These are phyloP conservation scores for Poecile atricapillus DNA, from an alignment of 2,113 vertebrate species.

Conservation along the genomic window DNA sequence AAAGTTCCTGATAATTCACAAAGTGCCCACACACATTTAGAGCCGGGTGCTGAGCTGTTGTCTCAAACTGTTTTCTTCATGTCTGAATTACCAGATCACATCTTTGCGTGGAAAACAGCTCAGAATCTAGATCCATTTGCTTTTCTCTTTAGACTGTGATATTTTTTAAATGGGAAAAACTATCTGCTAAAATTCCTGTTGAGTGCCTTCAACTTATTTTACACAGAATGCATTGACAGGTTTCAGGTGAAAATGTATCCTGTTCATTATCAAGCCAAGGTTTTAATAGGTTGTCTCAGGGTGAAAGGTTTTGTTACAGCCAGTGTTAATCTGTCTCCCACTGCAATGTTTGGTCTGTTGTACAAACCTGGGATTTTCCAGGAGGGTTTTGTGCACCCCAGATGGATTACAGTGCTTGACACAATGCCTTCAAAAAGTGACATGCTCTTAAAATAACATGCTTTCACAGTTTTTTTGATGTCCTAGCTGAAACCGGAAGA, in stretches of 20 bases:
- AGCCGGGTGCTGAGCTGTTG: not conserved
- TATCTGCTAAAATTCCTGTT: not conserved
- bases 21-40: not conserved
- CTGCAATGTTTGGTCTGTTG: not conserved
- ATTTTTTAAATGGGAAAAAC: not conserved
- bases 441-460: not conserved
- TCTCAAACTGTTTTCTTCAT: not conserved
- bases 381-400: not conserved
- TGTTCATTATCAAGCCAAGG: not conserved
- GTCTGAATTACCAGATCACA: not conserved
- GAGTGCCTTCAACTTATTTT: not conserved
- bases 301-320: not conserved
- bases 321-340: not conserved
- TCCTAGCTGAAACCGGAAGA: not conserved
- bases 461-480: not conserved
- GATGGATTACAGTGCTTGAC: not conserved
- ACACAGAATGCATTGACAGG: not conserved
- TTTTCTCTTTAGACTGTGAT: not conserved
- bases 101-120: not conserved
- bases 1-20: not conserved
- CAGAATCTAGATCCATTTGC: not conserved
- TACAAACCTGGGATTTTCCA: constrained; percentile 1
- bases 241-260: not conserved
- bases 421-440: constrained; percentile 6
- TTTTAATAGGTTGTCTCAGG: not conserved